Conservation (phyloP, 1,140 invertebrate species). For the Grapholita molesta region DNA sequence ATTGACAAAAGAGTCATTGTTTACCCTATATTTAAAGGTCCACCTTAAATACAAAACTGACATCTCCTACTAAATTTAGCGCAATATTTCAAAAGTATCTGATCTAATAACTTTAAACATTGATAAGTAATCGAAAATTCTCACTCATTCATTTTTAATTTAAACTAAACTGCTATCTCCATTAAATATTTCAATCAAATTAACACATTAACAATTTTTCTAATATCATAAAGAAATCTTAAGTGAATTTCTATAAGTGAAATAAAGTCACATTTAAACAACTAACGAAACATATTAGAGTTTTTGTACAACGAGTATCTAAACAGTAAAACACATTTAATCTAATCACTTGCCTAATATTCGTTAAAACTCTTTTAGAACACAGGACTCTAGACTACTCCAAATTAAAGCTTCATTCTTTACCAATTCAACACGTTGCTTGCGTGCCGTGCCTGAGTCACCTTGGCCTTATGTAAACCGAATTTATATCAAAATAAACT, state of each 20-base stretch:
- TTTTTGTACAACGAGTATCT: constrained; percentile 17
- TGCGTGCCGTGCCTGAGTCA: constrained; percentile 48
- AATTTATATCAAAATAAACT: neutral
- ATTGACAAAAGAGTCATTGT: constrained; percentile 11
- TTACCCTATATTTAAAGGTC: constrained; percentile 10
- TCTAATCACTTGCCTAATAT: constrained; percentile 41
- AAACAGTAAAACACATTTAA: constrained; percentile 39
- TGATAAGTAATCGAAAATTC: neutral
- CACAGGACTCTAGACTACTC: constrained; percentile 70
- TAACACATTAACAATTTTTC: neutral
- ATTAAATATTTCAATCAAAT: neutral
- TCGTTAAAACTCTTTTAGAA: constrained; percentile 61
- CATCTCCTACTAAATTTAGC: neutral
- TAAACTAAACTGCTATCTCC: neutral
- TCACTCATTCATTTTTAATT: neutral
- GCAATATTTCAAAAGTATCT: neutral
- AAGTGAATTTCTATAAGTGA: neutral
- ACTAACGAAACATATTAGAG: constrained; percentile 6
- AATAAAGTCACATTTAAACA: constrained; percentile 2
- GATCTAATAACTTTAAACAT: neutral
- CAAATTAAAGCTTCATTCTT: constrained; percentile 75
- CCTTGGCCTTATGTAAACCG: constrained; percentile 13
- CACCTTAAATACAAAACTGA: constrained; percentile 4
- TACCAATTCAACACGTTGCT: constrained; percentile 64
- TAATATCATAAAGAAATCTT: neutral